phyloP scores from a whole-genome alignment of 1,140 invertebrate species.

The Geopemphigus sp. region DNA sequence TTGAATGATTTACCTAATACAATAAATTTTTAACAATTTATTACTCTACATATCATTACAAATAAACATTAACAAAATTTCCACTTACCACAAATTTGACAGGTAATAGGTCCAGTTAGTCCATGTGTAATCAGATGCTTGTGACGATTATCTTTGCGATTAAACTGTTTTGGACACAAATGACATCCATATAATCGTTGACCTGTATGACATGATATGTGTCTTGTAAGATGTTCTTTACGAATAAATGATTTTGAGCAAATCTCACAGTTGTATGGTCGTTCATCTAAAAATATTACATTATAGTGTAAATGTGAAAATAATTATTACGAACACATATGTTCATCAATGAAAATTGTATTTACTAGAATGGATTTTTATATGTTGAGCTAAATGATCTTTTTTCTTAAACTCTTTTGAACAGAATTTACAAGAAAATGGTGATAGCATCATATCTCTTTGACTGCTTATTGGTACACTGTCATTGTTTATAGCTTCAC shows the following conservation, averaged over 20 bases:
- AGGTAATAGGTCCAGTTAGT: slow-evolving; percentile 66
- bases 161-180: slow-evolving; percentile 73
- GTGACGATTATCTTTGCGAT: slow-evolving; percentile 72
- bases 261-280: slow-evolving; percentile 67
- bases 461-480: neutral
- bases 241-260: slow-evolving; percentile 72
- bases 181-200: slow-evolving; percentile 73
- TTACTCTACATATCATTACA: too few species aligned
- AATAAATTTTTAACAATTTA: slow-evolving; percentile 7
- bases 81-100: slow-evolving; percentile 69
- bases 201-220: slow-evolving; percentile 72
- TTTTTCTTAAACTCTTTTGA: slow-evolving; percentile 63
- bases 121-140: slow-evolving; percentile 70
- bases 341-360: too few species aligned
- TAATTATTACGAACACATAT: too few species aligned
- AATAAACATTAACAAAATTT: neutral
- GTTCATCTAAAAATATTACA: slow-evolving; percentile 63
- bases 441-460: slow-evolving; percentile 28
- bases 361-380: slow-evolving; percentile 66
- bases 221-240: slow-evolving; percentile 70
- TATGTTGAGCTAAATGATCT: slow-evolving; percentile 65
- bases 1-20: slow-evolving; percentile 62
- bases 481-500: slow-evolving; percentile 31
- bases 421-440: slow-evolving; percentile 60
- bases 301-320: too few species aligned